Evolutionary conservation across 2,797 vertebrate species (phyloP), one percentile per base, ranked within the genome.

Genomic region (Pachyuromys duprasi): DNA sequence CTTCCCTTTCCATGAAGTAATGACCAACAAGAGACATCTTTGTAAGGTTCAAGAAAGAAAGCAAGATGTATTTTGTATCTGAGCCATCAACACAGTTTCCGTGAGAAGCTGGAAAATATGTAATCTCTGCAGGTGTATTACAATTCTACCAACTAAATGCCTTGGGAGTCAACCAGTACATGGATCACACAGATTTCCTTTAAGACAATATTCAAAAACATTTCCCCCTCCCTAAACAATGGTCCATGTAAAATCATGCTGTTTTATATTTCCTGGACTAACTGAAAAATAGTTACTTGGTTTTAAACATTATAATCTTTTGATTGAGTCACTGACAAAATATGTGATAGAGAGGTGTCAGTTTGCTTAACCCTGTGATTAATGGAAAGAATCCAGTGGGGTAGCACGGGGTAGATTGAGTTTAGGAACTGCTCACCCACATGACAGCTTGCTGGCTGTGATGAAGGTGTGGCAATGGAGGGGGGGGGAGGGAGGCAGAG

Each of bases 131-230:
- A 97, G 94, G 95, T 97, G 76, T 87, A 82, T 95, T 57, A 90
- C 86, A 96, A 86, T 95, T 97, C 15, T 91, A 96, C 93, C 80
- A 97, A 87, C n/a, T 81, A 96, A 96, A 86, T 96, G 93, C 92
- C 95, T 80, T 74, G 95, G 93, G 86, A 80, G 49, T 82, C 89
- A 60, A 82, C 79, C 3, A 95, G 96, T 89, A 94, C 90, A 90
- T 94, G 79, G 97, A 81, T 95, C 94, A 86, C 49, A 83, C 97
- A 97, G 97, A 96, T 98, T 98, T 97, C 97, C 97, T 98, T 96
- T 96, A 96, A 96, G 95, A 94, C 92, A 95, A 91, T 94, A 95
- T 93, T 94, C 94, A 74, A 93, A 97, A 96, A 95, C 89, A 97
- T 63, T 96, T 97, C 95, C 95, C 94, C 79, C 24, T 74, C 86